Conservation (phyloP, 2,888 invertebrate species). For the Acleris laterana region DNA sequence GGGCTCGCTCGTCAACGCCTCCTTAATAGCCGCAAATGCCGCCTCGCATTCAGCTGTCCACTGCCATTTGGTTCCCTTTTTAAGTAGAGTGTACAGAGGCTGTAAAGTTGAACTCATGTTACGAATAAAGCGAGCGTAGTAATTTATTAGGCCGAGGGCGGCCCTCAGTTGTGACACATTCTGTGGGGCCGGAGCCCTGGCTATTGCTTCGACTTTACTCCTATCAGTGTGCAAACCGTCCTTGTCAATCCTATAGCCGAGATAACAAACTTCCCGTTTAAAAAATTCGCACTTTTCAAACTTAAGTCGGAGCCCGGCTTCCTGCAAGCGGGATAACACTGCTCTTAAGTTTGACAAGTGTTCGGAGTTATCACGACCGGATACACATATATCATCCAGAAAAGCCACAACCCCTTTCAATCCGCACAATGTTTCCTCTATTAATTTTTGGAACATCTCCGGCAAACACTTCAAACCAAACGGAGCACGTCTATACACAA, state of each 20-base stretch:
- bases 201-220: conserved; percentile 3
- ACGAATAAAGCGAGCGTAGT: neutral
- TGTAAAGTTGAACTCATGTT: conserved; percentile 7
- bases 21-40: conserved; percentile 1
- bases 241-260: neutral
- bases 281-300: conserved; percentile 32
- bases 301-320: conserved; percentile 36
- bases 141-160: conserved; percentile 5
- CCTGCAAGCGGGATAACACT: conserved; percentile 13
- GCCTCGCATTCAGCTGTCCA: conserved; percentile 15
- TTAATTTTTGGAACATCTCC: neutral
- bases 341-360: neutral
- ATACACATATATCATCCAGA: conserved; percentile 41
- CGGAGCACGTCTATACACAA: conserved; percentile 40
- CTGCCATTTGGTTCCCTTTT: conserved; percentile 18
- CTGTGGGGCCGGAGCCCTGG: neutral
- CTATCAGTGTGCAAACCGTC: neutral
- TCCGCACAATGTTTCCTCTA: conserved; percentile 13
- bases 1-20: conserved; percentile 1
- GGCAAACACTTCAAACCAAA: conserved; percentile 42
- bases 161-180: conserved; percentile 9
- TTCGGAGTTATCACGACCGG: conserved; percentile 25
- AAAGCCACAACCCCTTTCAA: conserved; percentile 33
- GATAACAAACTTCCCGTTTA: conserved; percentile 32
- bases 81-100: conserved; percentile 17